phyloP scores from a whole-genome alignment of 2,797 vertebrate species.

The Gadopsis bispinosus region DNA sequence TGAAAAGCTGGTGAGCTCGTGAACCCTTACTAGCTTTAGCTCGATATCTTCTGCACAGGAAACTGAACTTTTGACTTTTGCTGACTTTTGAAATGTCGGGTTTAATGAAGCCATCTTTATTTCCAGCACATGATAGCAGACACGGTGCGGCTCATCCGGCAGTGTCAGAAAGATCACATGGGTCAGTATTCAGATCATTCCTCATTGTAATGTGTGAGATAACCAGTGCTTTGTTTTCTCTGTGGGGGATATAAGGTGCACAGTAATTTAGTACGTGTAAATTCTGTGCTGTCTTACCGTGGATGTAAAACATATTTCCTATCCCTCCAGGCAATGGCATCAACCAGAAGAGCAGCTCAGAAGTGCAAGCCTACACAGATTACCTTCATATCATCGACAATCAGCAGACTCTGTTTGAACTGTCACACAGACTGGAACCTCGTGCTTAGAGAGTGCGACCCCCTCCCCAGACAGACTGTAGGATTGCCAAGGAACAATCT shows the following conservation, averaged over 20 bases:
- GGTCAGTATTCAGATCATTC: conserved; percentile 80
- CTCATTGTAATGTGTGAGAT: not conserved
- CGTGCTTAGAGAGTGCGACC: conserved; percentile 79
- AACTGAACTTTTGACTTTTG: not conserved
- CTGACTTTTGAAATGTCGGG: conserved; percentile 3
- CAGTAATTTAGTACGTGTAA: no score
- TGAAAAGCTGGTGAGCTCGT: conserved; percentile 94
- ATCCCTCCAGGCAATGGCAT: conserved; percentile 87
- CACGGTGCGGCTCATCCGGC: conserved; percentile 91
- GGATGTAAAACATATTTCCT: not conserved
- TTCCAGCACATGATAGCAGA: conserved; percentile 98
- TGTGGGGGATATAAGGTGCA: no score
- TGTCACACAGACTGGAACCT: conserved; percentile 96
- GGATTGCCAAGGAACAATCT: conserved; percentile 55
- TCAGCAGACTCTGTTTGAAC: conserved; percentile 97
- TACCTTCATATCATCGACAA: conserved; percentile 96
- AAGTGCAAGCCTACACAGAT: conserved; percentile 89
- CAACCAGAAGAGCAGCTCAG: conserved; percentile 90
- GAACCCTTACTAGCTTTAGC: no score
- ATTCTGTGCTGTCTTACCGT: not conserved
- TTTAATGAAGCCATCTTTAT: conserved; percentile 37
- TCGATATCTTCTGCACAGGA: not conserved
- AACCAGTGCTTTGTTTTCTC: not conserved
- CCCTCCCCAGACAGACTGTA: conserved; percentile 22
- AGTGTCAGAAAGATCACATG: conserved; percentile 93